Evolutionary conservation across 2,113 vertebrate genomes (phyloP).

Genomic region (Symphodus melops): DNA sequence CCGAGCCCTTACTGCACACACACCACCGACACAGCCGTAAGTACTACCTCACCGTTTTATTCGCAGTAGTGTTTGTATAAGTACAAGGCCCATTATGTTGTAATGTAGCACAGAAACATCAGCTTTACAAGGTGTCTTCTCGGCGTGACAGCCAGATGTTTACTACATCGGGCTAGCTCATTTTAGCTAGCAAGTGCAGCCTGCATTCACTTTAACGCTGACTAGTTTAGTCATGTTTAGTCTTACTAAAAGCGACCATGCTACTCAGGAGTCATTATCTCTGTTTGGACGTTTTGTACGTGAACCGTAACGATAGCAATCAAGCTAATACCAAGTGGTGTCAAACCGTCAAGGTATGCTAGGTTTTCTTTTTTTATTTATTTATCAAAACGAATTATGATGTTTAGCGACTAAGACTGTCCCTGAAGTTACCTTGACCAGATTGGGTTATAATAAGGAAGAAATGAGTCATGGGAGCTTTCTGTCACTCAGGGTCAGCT

Average conservation of each 20-base stretch:
- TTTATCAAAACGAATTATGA: not conserved
- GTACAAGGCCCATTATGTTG: not conserved
- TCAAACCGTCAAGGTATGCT: not conserved
- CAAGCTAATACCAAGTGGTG: not conserved
- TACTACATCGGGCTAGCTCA: constrained; percentile 35
- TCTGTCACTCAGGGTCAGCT: not conserved
- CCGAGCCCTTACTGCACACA: not conserved
- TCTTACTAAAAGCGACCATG: not conserved
- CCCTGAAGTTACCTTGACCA: not conserved
- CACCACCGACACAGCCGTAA: constrained; percentile 29
- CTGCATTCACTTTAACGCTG: not conserved
- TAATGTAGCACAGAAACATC: not conserved
- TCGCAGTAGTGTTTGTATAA: not conserved
- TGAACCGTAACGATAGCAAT: not conserved
- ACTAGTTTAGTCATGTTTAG: not conserved
- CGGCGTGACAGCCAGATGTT: constrained; percentile 43
- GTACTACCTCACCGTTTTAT: not conserved
- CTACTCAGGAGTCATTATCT: not conserved
- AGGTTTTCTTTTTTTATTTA: not conserved
- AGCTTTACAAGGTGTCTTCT: not conserved
- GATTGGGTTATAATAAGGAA: not conserved
- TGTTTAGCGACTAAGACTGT: not conserved
- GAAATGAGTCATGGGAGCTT: constrained; percentile 3
- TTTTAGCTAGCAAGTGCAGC: constrained; percentile 40
- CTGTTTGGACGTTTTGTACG: not conserved